Evolutionary conservation across 2,888 invertebrate genomes (phyloP).

Genomic region (Athalia cordata): DNA sequence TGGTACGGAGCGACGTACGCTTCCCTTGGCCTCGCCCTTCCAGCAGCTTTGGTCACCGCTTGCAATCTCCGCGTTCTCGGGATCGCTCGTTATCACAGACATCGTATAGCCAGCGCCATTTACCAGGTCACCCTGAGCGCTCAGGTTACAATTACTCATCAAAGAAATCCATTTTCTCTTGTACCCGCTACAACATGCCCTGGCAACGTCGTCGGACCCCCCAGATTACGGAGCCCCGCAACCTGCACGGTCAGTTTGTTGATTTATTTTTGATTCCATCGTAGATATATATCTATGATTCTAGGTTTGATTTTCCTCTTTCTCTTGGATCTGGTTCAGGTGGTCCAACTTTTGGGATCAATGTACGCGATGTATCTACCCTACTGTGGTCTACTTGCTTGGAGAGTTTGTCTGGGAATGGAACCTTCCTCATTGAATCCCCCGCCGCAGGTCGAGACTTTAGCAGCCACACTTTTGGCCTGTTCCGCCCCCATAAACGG

Average conservation of each 20-base stretch:
- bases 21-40: slow-evolving; percentile 80
- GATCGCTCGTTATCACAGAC: slow-evolving; percentile 83
- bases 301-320: neutral
- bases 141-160: slow-evolving; percentile 89
- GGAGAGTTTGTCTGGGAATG: slow-evolving; percentile 75
- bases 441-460: slow-evolving; percentile 73
- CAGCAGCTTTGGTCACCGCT: slow-evolving; percentile 81
- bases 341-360: slow-evolving; percentile 84
- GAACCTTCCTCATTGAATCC: slow-evolving; percentile 60
- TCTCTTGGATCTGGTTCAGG: slow-evolving; percentile 63
- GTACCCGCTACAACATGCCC: slow-evolving; percentile 81
- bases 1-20: slow-evolving; percentile 82
- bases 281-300: neutral
- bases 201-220: slow-evolving; percentile 72
- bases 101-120: slow-evolving; percentile 89
- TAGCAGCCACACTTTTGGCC: slow-evolving; percentile 81
- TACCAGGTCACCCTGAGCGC: slow-evolving; percentile 90
- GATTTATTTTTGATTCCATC: neutral
- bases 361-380: slow-evolving; percentile 84
- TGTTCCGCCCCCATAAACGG: slow-evolving; percentile 85
- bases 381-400: slow-evolving; percentile 82
- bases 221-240: slow-evolving; percentile 69
- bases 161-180: slow-evolving; percentile 83
- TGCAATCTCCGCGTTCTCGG: slow-evolving; percentile 82
- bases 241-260: slow-evolving; percentile 47